These are phyloP conservation scores for Teleiodes luculella DNA, from an alignment of 2,888 invertebrate genomes.

Conservation along the genomic window DNA sequence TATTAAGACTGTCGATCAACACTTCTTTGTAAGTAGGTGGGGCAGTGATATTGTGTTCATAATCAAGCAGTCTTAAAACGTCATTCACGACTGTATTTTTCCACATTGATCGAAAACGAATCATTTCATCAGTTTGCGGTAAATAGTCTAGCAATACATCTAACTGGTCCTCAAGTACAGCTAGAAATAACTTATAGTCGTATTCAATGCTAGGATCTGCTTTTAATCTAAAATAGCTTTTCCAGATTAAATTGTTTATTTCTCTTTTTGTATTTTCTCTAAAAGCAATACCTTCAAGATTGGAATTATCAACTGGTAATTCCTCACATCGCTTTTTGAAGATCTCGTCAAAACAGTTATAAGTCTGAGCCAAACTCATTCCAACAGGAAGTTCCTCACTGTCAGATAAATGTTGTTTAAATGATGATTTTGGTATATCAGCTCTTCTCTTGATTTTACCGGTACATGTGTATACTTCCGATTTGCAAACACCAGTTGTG, in stretches of 20 bases:
- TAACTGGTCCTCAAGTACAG: slow-evolving; percentile 43
- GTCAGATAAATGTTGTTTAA: background rate
- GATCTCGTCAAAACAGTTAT: slow-evolving; percentile 32
- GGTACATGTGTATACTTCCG: too few relatives aligned
- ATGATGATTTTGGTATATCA: background rate
- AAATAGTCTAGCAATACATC: slow-evolving; percentile 45
- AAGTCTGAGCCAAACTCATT: slow-evolving; percentile 28
- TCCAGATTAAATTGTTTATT: slow-evolving; percentile 42
- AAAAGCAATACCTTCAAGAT: slow-evolving; percentile 28
- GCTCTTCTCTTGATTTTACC: background rate
- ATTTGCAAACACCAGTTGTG: too few relatives aligned
- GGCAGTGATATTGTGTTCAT: slow-evolving; percentile 28
- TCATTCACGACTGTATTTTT: slow-evolving; percentile 36
- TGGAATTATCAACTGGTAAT: slow-evolving; percentile 36
- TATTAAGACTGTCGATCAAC: slow-evolving; percentile 30
- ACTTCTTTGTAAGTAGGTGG: slow-evolving; percentile 35
- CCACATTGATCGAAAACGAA: slow-evolving; percentile 30
- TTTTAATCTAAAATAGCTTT: slow-evolving; percentile 39
- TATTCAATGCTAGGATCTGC: slow-evolving; percentile 37
- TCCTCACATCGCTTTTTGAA: slow-evolving; percentile 38
- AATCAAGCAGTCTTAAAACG: slow-evolving; percentile 27
- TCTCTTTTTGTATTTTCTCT: slow-evolving; percentile 34
- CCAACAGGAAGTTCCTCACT: slow-evolving; percentile 7
- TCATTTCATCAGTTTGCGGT: slow-evolving; percentile 40
- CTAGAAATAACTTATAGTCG: slow-evolving; percentile 41